Evolutionary conservation across 37 sponge, comb jelly and placozoan species (phyloP).

Genomic region (Chondrilla cf. caribensis): DNA sequence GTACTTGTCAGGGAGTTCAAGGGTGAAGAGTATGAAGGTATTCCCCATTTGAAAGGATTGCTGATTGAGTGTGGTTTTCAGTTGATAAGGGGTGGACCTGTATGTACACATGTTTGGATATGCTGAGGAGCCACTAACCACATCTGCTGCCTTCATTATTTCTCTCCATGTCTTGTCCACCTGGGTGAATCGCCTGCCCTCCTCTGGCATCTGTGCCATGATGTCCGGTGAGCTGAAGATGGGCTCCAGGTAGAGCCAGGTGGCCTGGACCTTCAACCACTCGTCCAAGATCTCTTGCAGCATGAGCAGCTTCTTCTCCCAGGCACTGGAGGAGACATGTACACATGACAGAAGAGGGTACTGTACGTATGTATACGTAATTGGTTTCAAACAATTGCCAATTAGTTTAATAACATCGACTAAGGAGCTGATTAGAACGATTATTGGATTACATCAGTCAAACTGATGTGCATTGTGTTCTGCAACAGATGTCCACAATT

Average conservation of each 20-base stretch:
- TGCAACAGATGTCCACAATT: neutral
- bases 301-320: conserved; percentile 92
- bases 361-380: neutral
- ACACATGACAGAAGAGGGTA: neutral
- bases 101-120: no score
- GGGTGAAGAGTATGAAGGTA: no score
- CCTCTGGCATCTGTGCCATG: conserved; percentile 99
- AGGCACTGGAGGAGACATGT: conserved; percentile 61
- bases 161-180: conserved; percentile 99
- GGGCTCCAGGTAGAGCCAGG: conserved; percentile 99
- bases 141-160: conserved; percentile 83
- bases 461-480: no score
- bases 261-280: conserved; percentile 99
- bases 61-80: no score
- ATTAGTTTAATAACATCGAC: no score
- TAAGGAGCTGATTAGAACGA: no score
- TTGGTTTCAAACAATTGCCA: no score
- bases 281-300: conserved; percentile 99
- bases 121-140: no score
- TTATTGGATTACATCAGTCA: no score
- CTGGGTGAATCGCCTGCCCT: conserved; percentile 84
- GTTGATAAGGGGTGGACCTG: no score
- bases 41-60: no score
- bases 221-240: conserved; percentile 99
- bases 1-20: no score